Evolutionary conservation across 2,797 vertebrate genomes (phyloP).

Genomic region (Eulemur albifrons): DNA sequence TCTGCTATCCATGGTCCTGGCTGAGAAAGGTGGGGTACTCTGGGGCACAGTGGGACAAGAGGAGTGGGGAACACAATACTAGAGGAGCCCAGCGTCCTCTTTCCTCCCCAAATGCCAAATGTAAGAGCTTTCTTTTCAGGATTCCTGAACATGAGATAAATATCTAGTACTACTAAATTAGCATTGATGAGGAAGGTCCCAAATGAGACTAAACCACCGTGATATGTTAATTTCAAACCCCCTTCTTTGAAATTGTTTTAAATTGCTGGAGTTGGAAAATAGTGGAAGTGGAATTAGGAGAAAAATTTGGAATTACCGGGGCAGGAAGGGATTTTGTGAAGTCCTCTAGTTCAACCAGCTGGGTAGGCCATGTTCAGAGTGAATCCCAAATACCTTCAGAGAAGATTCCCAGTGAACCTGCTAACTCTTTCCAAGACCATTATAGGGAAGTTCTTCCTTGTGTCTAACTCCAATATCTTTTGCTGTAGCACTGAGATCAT

Average conservation of each 20-base stretch:
- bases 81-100: not conserved
- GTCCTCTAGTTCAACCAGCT: not conserved
- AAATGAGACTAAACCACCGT: not conserved
- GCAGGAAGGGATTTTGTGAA: not conserved
- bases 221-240: not conserved
- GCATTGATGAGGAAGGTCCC: not conserved
- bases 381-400: not conserved
- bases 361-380: not conserved
- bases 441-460: not conserved
- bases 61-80: rapidly evolving
- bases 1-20: not conserved
- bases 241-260: not conserved
- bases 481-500: not conserved
- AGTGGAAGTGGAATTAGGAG: not conserved
- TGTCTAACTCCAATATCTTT: not conserved
- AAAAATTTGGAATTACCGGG: not conserved
- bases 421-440: not conserved
- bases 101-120: not conserved
- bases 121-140: not conserved
- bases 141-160: conserved; percentile 14
- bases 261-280: not conserved
- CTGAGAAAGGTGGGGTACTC: not conserved
- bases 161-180: not conserved
- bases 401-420: not conserved
- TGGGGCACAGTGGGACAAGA: not conserved